A percentile compares a stretch with the other conserved stretches of the same genome.
Evolutionary conservation across 2,113 vertebrate genomes (phyloP).

Genomic region (Lucifuga dentata): DNA sequence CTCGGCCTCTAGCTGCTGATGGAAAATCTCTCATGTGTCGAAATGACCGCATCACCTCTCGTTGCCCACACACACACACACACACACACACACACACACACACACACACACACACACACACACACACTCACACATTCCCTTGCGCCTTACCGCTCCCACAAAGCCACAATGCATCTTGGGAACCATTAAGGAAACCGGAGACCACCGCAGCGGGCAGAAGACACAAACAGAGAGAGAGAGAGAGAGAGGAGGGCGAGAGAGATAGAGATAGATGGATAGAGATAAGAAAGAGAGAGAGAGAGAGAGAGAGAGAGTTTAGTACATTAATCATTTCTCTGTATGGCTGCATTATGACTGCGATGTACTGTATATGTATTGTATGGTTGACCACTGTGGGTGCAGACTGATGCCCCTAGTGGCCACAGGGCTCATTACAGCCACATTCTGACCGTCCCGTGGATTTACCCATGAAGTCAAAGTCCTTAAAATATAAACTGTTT

Average conservation of each 20-base stretch:
- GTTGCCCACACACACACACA: conserved; percentile 38
- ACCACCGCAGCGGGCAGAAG: conserved; percentile 82
- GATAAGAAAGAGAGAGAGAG: conserved; percentile 40
- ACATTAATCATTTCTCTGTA: conserved; percentile 7
- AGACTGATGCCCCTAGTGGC: no score
- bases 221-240: conserved; percentile 82
- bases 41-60: conserved; percentile 76
- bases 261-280: conserved; percentile 60
- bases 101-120: conserved; percentile 9
- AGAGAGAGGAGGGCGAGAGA: conserved; percentile 54
- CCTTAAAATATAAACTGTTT: no score
- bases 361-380: conserved; percentile 8
- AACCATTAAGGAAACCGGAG: conserved; percentile 87
- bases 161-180: conserved; percentile 87
- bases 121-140: conserved; percentile 43
- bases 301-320: conserved; percentile 3
- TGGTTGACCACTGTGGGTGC: background rate
- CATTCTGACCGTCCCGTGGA: no score
- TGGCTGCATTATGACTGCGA: conserved; percentile 14
- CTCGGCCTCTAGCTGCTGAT: conserved; percentile 63
- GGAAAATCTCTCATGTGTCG: conserved; percentile 79
- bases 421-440: no score
- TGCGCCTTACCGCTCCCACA: conserved; percentile 68
- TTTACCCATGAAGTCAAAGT: no score
- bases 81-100: conserved; percentile 25